phyloP scores from a whole-genome alignment of 2,888 invertebrate genomes.

The Catotricha subobsoleta region DNA sequence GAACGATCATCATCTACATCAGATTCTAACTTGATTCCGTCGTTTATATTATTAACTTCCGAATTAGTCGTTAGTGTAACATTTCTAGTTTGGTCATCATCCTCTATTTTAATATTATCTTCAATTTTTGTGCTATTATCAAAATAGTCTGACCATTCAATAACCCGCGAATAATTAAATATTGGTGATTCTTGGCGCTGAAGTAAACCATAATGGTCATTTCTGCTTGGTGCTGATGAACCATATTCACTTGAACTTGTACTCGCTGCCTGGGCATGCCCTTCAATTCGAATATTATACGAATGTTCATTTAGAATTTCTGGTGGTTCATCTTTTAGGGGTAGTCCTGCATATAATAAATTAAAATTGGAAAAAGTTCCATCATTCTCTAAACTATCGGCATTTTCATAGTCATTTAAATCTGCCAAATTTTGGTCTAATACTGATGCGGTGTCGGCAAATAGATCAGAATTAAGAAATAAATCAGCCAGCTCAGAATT shows the following conservation, averaged over 20 bases:
- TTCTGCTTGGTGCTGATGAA: not conserved
- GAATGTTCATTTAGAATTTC: constrained; percentile 15
- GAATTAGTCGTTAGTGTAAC: not conserved
- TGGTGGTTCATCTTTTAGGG: constrained; percentile 29
- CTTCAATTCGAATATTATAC: not conserved
- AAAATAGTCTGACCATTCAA: constrained; percentile 10
- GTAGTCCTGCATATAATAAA: constrained; percentile 19
- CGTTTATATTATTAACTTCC: not conserved
- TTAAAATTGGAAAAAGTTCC: too few relatives aligned
- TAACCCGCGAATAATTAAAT: constrained; percentile 2
- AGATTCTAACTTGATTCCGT: not conserved
- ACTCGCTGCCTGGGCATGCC: not conserved
- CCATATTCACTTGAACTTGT: not conserved
- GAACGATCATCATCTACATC: constrained; percentile 1
- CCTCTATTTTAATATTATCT: not conserved
- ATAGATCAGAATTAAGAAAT: constrained; percentile 26
- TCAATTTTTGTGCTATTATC: constrained; percentile 9
- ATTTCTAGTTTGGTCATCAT: constrained; percentile 4
- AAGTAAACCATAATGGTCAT: not conserved
- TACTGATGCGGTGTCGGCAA: constrained; percentile 29
- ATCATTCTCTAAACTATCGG: constrained; percentile 10
- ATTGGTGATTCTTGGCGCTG: not conserved
- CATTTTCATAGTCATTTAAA: constrained; percentile 35
- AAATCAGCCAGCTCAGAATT: constrained; percentile 15
- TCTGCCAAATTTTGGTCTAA: constrained; percentile 40